Conservation (phyloP, 2,113 vertebrate species). For the Mobula birostris region DNA sequence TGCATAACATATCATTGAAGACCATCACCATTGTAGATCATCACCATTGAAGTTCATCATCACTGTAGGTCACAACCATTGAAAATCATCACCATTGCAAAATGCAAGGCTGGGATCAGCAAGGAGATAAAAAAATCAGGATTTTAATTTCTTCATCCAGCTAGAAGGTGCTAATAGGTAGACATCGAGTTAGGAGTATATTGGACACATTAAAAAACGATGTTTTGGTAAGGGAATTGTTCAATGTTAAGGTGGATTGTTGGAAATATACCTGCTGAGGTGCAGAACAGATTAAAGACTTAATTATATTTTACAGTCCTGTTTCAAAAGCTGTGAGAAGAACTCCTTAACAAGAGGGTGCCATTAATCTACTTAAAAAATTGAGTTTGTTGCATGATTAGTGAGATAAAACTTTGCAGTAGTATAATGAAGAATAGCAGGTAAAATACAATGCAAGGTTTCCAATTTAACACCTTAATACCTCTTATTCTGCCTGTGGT, state of each 20-base stretch:
- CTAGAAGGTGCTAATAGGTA: neutral
- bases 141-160: neutral
- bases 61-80: no score
- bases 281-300: neutral
- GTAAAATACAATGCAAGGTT: neutral
- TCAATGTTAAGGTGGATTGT: neutral
- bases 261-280: neutral
- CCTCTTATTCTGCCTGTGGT: neutral
- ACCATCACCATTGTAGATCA: no score
- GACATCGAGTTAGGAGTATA: neutral
- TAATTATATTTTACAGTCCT: neutral
- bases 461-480: constrained; percentile 28
- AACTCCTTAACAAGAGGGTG: neutral
- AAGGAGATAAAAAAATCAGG: neutral
- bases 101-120: no score
- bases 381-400: neutral
- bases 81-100: no score
- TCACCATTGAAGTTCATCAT: no score
- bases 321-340: neutral
- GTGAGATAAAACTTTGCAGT: constrained; percentile 17
- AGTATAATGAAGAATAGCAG: constrained; percentile 6
- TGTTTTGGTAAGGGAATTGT: neutral
- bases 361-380: constrained; percentile 26
- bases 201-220: neutral
- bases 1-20: no score